phyloP scores from a whole-genome alignment of 2,113 vertebrate genomes.

The Periophthalmus modestus region DNA sequence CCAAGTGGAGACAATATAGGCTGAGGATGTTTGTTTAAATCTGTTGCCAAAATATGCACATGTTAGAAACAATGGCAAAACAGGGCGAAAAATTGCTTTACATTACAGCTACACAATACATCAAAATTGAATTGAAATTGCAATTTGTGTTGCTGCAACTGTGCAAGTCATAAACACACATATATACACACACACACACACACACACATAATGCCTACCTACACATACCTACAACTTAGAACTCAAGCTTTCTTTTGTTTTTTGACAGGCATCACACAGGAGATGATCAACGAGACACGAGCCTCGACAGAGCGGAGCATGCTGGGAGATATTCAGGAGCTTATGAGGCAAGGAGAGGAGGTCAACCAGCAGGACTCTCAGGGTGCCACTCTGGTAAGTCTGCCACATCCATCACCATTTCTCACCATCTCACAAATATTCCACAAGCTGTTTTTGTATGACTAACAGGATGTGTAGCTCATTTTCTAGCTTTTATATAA shows the following conservation, averaged over 20 bases:
- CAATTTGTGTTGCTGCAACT: no score
- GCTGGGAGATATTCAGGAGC: conserved; percentile 88
- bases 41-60: background rate
- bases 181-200: no score
- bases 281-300: conserved; percentile 95
- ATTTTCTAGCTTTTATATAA: background rate
- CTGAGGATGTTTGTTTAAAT: no score
- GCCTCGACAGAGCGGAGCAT: conserved; percentile 89
- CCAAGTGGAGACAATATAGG: no score
- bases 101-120: no score
- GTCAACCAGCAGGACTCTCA: conserved; percentile 89
- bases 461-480: background rate
- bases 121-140: no score
- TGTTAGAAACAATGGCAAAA: background rate
- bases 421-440: background rate
- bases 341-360: conserved; percentile 84
- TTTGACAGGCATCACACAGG: conserved; percentile 91
- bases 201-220: no score
- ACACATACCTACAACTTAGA: background rate
- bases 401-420: conserved; percentile 1
- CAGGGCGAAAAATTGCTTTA: no score
- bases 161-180: no score
- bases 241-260: conserved; percentile 19
- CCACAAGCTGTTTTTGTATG: no score
- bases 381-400: conserved; percentile 92